phyloP scores from a whole-genome alignment of 1,140 invertebrate genomes.

The Leguminivora glycinivorella region DNA sequence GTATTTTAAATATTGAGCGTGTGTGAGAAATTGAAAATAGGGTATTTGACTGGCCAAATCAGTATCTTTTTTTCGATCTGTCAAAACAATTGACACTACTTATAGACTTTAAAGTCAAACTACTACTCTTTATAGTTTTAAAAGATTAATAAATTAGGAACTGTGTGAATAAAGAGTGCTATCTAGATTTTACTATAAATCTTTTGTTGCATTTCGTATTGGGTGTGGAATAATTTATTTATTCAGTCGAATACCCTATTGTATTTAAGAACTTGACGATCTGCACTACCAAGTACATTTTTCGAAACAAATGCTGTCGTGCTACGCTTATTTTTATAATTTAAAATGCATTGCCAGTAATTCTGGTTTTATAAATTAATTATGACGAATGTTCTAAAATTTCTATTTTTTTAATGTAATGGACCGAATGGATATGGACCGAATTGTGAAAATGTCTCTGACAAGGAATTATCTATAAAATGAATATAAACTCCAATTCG shows the following conservation, averaged over 20 bases:
- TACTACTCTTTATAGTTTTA: too few relatives aligned
- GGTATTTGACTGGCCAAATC: too few relatives aligned
- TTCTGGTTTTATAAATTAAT: not conserved
- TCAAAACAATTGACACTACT: too few relatives aligned
- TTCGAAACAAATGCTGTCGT: slow-evolving; percentile 3
- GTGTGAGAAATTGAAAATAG: not conserved
- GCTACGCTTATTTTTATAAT: slow-evolving; percentile 8
- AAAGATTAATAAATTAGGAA: too few relatives aligned
- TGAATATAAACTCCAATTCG: slow-evolving; percentile 23
- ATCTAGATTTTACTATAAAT: too few relatives aligned
- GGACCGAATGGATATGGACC: not conserved
- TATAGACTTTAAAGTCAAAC: too few relatives aligned
- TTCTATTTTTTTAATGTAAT: slow-evolving; percentile 14
- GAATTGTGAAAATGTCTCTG: slow-evolving; percentile 1
- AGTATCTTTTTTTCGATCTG: too few relatives aligned
- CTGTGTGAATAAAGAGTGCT: too few relatives aligned
- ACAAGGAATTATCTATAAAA: slow-evolving; percentile 25
- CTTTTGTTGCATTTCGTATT: too few relatives aligned
- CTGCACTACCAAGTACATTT: not conserved
- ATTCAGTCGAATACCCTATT: too few relatives aligned
- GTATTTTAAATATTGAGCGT: slow-evolving; percentile 19
- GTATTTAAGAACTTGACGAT: slow-evolving; percentile 9
- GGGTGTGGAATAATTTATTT: too few relatives aligned
- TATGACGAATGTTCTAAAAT: not conserved
- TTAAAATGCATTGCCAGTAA: slow-evolving; percentile 19